Conservation (phyloP, 2,797 vertebrate genomes). For the Choloepus didactylus region DNA sequence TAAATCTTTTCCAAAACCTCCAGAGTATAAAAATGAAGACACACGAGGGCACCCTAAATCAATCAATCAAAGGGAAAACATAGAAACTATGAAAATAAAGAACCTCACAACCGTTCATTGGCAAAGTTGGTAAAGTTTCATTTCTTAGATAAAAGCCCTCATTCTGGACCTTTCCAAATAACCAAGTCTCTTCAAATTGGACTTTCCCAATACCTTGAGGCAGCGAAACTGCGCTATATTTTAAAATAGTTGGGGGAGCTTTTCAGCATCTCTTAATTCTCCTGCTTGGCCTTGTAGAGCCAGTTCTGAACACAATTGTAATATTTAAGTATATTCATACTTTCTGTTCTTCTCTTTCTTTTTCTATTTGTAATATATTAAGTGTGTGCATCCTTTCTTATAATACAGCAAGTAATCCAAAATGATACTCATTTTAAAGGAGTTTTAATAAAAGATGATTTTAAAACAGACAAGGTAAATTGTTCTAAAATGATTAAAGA, state of each 20-base stretch:
- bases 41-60: constrained; percentile 48
- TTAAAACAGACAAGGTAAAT: background rate
- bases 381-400: background rate
- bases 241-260: background rate
- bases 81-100: background rate
- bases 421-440: background rate
- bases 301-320: background rate
- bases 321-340: background rate
- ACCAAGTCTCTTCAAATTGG: background rate
- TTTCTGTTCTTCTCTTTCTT: background rate
- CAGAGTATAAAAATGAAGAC: constrained; percentile 14
- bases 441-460: background rate
- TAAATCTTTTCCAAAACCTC: background rate
- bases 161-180: background rate
- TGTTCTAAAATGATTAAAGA: background rate
- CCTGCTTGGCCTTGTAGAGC: background rate
- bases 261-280: background rate
- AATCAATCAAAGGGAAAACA: background rate
- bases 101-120: background rate
- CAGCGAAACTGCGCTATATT: background rate
- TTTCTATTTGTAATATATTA: constrained; percentile 12
- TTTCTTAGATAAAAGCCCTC: background rate
- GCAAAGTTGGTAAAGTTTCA: background rate
- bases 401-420: background rate
- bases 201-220: background rate